Evolutionary conservation across 2,888 invertebrate species (phyloP).

Genomic region (Cephus pygmeus): DNA sequence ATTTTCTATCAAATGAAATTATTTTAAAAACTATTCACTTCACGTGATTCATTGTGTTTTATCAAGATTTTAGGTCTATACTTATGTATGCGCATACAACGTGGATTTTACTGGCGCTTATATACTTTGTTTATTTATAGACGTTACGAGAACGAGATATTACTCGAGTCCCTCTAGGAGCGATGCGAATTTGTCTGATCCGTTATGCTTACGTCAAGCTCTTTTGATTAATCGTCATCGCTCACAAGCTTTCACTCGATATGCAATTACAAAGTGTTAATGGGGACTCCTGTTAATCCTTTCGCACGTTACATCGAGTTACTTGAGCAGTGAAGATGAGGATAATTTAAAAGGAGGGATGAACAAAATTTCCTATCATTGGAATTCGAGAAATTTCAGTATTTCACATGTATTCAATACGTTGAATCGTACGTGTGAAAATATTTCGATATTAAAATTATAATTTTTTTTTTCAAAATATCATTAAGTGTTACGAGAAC

Average conservation of each 20-base stretch:
- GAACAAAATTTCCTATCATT: background rate
- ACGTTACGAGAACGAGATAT: background rate
- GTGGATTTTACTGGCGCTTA: background rate
- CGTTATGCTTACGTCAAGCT: slow-evolving; percentile 12
- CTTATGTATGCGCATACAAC: background rate
- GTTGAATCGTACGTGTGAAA: background rate
- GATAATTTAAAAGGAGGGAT: background rate
- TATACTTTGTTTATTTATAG: background rate
- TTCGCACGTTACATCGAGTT: background rate
- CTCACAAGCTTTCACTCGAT: slow-evolving; percentile 16
- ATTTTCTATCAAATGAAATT: background rate
- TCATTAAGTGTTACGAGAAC: background rate
- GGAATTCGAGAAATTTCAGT: background rate
- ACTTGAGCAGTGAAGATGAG: background rate
- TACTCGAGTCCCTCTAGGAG: slow-evolving; percentile 2
- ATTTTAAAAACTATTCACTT: background rate
- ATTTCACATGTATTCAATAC: background rate
- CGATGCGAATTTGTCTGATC: slow-evolving; percentile 4
- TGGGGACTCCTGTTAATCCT: slow-evolving; percentile 7
- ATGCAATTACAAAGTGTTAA: slow-evolving; percentile 14
- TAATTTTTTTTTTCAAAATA: background rate
- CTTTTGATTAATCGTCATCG: slow-evolving; percentile 13
- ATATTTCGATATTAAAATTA: background rate
- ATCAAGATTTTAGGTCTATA: background rate
- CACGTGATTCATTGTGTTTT: background rate